Base-by-base conservation (phyloP, 2,113 vertebrate genomes). In the Cochlearius cochlearius region DNA sequence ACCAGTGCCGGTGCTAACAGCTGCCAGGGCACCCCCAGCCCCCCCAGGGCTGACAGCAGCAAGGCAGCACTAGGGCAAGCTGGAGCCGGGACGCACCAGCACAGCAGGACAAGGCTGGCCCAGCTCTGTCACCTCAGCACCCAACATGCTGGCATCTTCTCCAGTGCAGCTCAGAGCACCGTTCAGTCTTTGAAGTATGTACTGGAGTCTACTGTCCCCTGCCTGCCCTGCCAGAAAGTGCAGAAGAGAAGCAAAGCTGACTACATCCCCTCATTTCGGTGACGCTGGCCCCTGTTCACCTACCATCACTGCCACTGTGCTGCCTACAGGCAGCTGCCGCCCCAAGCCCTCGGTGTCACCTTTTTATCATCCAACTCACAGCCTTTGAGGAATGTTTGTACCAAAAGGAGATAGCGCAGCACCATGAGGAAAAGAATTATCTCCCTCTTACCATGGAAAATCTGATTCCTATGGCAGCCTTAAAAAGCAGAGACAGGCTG, bases 161-260 rank as follows among this genome's bases (percentile, higher is more conserved):
- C 58, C 53, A 26, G 66, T 2, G n/a, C 17, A 55, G 59, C 68
- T 73, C 72, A 47, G 27, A 83, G 71, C 78, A 64, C 38, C 0
- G 4, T 4, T 82, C 68, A 92, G 75, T 36, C 79, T 64, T 53
- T 2, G 1, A n/a, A 55, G 20, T 47, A 86, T 58, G 4, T 77
- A 18, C 55, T 84, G 86, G 88, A 84, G 59, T 91, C 1, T 26
- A 91, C 43, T 71, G 86, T 86, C 93, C 83, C 83, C 94, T 97
- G 73, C 50, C 86, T 91, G 92, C 26, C 34, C 45, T 58, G 67
- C 32, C 75, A 52, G 82, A 83, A 92, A 59, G 29, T 50, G 63
- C 95, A 94, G 75, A 36, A 90, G 32, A 34, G 59, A 71, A 49
- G 47, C 78, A 71, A 79, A 50, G 43, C 49, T 88, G 59, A n/a